Evolutionary conservation across 1,140 invertebrate species (phyloP), one percentile per base, ranked within the genome.

Genomic region (fruit fly (Drosophila melanogaster)): DNA sequence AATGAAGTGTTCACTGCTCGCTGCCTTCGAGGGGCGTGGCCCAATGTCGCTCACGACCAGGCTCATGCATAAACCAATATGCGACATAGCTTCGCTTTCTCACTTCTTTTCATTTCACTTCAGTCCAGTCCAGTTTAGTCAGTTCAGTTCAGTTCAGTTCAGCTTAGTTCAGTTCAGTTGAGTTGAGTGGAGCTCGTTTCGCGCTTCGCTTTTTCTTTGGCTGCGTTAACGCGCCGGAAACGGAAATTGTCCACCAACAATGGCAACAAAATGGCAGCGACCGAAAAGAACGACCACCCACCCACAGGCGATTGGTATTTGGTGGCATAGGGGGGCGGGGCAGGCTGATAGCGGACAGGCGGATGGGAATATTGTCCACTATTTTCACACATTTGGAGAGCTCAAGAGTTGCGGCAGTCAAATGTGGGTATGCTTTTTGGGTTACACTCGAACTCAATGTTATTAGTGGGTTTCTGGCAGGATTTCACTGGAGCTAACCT

Each of bases 41-140:
- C 50, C 47, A 60, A 35, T 66, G 67, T 61, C 65, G 58, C 58
- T 51, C 24, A 33, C 24, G 67, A 33, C 51, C 61, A 51, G 79
- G 61, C 79, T 81, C 83, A 86, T 86, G 83, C 83, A 86, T 86
- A 86, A 86, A 86, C 83, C 83, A 86, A 86, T 86, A 87, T 64
- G 69, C 66, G 78, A 75, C 70, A 75, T 53, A 35, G 50, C 58
- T 74, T 40, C 59, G 47, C 46, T 64, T 24, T 22, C 22, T 14
- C 26, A 10, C 62, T 67, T 67, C 44, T 37, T 8, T 26, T 35
- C 19, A 24, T 12, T 22, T 35, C 7, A 43, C 38, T 67, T 66
- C 24, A 41, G 62, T 66, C 35, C 24, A 40, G 41, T 65, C 53
- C 10, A 37, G 5, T 35, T 35, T 19, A 30, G n/a, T 54, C 26